These are phyloP conservation scores for Clarias gariepinus DNA, from an alignment of 2,113 vertebrate species.

Conservation along the genomic window DNA sequence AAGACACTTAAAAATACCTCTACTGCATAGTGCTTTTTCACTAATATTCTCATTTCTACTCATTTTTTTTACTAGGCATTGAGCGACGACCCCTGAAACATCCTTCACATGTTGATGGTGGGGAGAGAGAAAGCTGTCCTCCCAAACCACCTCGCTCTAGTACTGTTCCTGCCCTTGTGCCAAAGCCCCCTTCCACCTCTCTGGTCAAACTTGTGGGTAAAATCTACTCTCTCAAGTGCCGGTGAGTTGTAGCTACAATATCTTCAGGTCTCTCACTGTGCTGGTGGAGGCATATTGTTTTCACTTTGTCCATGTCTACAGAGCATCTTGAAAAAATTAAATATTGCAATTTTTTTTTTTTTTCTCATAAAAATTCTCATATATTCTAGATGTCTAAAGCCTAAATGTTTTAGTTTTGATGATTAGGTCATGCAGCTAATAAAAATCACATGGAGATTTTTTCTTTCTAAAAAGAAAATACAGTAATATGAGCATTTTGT, in stretches of 20 bases:
- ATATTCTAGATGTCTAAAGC: no score
- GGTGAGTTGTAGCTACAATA: constrained; percentile 68
- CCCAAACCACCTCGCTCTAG: constrained; percentile 82
- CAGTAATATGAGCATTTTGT: no score
- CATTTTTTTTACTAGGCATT: constrained; percentile 72
- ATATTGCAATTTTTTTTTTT: no score
- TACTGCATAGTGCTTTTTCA: background rate
- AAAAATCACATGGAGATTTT: no score
- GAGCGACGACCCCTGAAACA: constrained; percentile 84
- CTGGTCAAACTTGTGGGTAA: constrained; percentile 93
- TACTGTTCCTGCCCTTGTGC: constrained; percentile 88
- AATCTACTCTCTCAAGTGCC: constrained; percentile 96
- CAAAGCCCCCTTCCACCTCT: constrained; percentile 87
- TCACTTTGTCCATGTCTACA: background rate
- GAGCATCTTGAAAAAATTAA: no score
- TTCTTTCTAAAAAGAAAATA: no score
- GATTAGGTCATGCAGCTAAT: no score
- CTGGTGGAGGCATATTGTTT: background rate
- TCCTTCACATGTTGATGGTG: constrained; percentile 71
- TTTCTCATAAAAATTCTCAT: no score
- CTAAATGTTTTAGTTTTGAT: no score
- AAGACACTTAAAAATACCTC: no score
- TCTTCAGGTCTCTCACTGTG: background rate
- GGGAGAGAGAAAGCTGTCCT: constrained; percentile 77
- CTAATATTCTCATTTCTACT: background rate